Conservation (phyloP, 2,113 vertebrate genomes). For the Chaenogobius annularis region DNA sequence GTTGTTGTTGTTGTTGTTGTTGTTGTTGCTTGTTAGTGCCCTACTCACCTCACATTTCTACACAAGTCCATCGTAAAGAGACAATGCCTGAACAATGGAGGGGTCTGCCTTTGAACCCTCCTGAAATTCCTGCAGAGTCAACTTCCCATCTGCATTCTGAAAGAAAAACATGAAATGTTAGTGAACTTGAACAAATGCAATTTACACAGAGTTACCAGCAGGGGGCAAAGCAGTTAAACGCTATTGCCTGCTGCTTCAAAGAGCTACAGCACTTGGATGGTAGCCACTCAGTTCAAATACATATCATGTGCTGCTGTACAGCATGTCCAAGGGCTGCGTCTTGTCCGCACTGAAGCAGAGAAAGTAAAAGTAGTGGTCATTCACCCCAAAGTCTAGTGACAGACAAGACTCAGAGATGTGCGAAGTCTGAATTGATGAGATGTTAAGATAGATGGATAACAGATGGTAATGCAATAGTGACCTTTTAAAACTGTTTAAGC, state of each 20-base stretch:
- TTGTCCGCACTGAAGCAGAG: conserved; percentile 52
- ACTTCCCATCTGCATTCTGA: conserved; percentile 94
- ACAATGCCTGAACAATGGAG: conserved; percentile 96
- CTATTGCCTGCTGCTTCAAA: conserved; percentile 35
- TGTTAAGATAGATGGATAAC: conserved; percentile 33
- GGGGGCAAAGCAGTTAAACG: conserved; percentile 52
- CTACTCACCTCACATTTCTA: conserved; percentile 85
- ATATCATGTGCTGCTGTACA: conserved; percentile 51
- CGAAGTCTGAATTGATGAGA: conserved; percentile 60
- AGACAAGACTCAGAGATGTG: conserved; percentile 39
- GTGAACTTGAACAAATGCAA: conserved; percentile 9
- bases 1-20: background rate
- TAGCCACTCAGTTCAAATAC: conserved; percentile 44
- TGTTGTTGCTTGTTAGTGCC: conserved; percentile 24
- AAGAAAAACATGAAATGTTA: conserved; percentile 33
- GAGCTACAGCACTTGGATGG: conserved; percentile 29
- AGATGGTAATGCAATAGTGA: conserved; percentile 43
- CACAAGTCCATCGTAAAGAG: conserved; percentile 97
- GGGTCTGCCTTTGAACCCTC: conserved; percentile 98
- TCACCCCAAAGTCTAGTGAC: conserved; percentile 24
- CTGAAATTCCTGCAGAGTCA: conserved; percentile 98
- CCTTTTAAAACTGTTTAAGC: conserved; percentile 17
- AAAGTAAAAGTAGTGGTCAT: conserved; percentile 28
- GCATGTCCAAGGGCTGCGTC: conserved; percentile 26
- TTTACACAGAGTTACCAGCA: conserved; percentile 47